Evolutionary conservation across 2,113 vertebrate genomes (phyloP).

Genomic region (Silurus glanis): DNA sequence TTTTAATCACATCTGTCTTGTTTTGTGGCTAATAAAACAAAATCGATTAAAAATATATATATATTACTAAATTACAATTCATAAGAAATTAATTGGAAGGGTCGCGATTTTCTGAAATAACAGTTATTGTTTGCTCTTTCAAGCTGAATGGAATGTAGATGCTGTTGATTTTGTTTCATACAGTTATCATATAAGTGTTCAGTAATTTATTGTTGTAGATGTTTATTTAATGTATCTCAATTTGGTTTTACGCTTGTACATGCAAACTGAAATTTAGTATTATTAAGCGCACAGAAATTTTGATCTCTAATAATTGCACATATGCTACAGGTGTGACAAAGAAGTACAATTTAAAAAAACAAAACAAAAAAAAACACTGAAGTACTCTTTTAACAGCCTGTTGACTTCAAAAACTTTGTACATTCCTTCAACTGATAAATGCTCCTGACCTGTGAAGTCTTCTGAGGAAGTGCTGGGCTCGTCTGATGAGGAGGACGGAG

Average conservation of each 20-base stretch:
- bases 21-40: not conserved
- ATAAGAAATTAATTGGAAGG: not conserved
- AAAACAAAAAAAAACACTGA: not conserved
- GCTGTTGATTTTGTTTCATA: not conserved
- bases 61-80: not conserved
- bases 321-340: not conserved
- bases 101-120: not conserved
- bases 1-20: not conserved
- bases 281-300: not conserved
- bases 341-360: not conserved
- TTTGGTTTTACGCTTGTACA: too few relatives aligned
- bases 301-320: not conserved
- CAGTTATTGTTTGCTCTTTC: not conserved
- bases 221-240: too few relatives aligned
- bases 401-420: not conserved
- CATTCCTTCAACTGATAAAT: not conserved
- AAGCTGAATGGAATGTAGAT: not conserved
- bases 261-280: not conserved
- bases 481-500: conserved; percentile 70
- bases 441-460: conserved; percentile 41
- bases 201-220: not conserved
- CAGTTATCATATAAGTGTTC: not conserved
- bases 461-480: conserved; percentile 75
- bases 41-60: not conserved
- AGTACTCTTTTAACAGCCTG: not conserved